Percentiles rank a stretch among this genome's conserved stretches.
phyloP scores from a whole-genome alignment of 1,140 invertebrate species.

The Aporrectodea caliginosa region DNA sequence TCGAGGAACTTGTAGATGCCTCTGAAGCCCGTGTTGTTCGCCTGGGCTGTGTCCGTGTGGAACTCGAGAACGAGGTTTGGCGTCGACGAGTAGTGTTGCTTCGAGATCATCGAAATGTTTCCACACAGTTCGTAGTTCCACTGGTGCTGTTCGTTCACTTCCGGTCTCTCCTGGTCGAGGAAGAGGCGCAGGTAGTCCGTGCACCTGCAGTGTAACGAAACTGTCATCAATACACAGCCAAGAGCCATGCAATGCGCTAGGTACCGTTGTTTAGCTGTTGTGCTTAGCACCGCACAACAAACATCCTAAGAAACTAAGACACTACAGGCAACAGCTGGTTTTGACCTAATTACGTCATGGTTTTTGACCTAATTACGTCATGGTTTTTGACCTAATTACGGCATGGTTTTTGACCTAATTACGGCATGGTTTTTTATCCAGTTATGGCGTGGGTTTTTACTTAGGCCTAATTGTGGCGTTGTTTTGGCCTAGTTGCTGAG shows the following conservation, averaged over 20 bases:
- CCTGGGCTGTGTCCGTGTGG: constrained; percentile 62
- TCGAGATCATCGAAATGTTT: constrained; percentile 59
- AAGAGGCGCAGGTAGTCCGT: constrained; percentile 77
- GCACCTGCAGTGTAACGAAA: constrained; percentile 63
- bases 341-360: background rate
- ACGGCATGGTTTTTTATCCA: too few relatives aligned
- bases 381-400: background rate
- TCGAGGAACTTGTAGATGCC: constrained; percentile 77
- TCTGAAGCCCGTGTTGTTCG: constrained; percentile 70
- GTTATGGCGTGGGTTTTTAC: too few relatives aligned
- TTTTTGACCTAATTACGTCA: background rate
- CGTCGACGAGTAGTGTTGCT: constrained; percentile 74
- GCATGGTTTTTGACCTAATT: too few relatives aligned
- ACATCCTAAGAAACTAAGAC: too few relatives aligned
- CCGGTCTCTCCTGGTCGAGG: constrained; percentile 64
- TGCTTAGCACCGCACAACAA: too few relatives aligned
- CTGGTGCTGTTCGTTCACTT: constrained; percentile 73
- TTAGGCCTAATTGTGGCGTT: too few relatives aligned
- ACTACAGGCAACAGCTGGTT: background rate
- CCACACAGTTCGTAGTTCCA: constrained; percentile 73
- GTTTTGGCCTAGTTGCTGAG: too few relatives aligned
- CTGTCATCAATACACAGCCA: background rate
- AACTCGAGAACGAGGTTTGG: constrained; percentile 76
- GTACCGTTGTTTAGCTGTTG: background rate
- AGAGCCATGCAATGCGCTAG: background rate